Evolutionary conservation across 1,140 invertebrate genomes (phyloP).

Genomic region (Aphis gossypii): DNA sequence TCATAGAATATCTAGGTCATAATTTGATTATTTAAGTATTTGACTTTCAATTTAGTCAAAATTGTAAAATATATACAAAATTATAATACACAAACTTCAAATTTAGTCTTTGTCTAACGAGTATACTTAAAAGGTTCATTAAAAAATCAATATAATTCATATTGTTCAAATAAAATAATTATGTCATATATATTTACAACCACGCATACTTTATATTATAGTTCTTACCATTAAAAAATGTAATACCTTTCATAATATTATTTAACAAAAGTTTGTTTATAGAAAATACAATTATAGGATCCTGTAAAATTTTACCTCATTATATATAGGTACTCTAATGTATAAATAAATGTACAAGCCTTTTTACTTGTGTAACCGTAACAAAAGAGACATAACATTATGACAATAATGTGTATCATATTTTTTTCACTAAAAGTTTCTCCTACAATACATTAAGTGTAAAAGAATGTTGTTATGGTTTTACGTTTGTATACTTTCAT

Average conservation of each 20-base stretch:
- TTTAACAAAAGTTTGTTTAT: conserved; percentile 3
- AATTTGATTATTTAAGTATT: neutral
- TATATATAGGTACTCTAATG: neutral
- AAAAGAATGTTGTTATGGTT: neutral
- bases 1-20: neutral
- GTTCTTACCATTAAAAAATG: conserved; percentile 1
- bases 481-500: neutral
- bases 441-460: neutral
- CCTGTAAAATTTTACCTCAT: neutral
- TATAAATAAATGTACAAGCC: conserved; percentile 2
- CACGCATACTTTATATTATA: neutral
- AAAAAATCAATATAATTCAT: neutral
- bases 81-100: neutral
- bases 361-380: conserved; percentile 1
- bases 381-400: conserved; percentile 12
- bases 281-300: neutral
- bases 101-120: neutral
- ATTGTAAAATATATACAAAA: neutral
- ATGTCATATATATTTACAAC: neutral
- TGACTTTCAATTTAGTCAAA: neutral
- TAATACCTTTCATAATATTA: neutral
- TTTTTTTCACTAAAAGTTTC: neutral
- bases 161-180: neutral
- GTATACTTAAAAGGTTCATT: neutral
- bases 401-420: neutral